Conservation (phyloP, 2,113 vertebrate species). For the Amblyornis subalaris region DNA sequence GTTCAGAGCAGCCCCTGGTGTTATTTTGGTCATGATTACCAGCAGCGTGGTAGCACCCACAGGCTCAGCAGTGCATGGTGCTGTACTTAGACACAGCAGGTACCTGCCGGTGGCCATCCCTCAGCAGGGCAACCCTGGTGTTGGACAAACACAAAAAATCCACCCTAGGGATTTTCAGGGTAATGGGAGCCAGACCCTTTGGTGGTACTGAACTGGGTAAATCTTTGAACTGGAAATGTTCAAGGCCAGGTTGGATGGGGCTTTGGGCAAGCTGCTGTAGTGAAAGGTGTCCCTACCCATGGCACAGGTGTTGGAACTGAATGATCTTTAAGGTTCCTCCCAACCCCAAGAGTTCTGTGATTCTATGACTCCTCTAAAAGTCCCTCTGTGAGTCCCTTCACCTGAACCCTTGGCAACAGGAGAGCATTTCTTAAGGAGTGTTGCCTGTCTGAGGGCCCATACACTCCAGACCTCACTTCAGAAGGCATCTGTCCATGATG, state of each 20-base stretch:
- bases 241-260: neutral
- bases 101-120: accelerated
- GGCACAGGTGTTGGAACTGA: neutral
- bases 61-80: neutral
- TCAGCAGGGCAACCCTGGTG: accelerated
- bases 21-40: neutral
- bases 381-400: neutral
- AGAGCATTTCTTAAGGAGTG: neutral
- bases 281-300: too few species aligned
- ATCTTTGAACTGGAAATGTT: neutral
- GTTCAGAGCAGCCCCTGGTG: neutral
- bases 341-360: neutral
- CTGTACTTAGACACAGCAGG: neutral
- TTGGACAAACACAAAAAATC: neutral
- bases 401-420: neutral
- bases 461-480: neutral
- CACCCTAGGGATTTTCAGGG: neutral
- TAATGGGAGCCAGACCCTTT: neutral
- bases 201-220: neutral
- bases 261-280: neutral
- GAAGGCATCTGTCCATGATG: neutral
- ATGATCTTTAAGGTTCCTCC: neutral
- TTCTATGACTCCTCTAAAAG: neutral
- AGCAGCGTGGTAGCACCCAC: neutral
- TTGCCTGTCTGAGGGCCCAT: neutral